A percentile compares a stretch with the other conserved stretches of the same genome.
phyloP scores from a whole-genome alignment of 2,888 invertebrate genomes.

The Bugula neritina region DNA sequence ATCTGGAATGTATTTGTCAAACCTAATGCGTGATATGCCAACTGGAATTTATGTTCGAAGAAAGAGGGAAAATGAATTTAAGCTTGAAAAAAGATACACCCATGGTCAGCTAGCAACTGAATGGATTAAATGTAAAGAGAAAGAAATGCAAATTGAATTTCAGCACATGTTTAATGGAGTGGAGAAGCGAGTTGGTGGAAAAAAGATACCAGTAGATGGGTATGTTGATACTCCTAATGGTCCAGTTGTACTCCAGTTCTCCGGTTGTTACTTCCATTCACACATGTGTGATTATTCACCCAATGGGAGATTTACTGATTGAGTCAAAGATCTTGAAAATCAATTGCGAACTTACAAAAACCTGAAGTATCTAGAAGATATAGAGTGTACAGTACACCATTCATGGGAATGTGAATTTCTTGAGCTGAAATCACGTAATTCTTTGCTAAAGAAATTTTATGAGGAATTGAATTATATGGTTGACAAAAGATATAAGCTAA shows the following conservation, averaged over 20 bases:
- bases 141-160: not conserved
- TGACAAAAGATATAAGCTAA: not conserved
- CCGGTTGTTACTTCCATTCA: conserved; percentile 17
- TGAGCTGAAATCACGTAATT: not conserved
- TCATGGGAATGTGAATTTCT: conserved; percentile 21
- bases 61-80: not conserved
- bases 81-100: not conserved
- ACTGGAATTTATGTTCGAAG: conserved; percentile 17
- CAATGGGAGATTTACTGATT: not conserved
- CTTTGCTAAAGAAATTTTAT: not conserved
- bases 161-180: conserved; percentile 16
- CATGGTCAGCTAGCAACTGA: conserved; percentile 21
- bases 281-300: conserved; percentile 12
- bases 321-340: conserved; percentile 7
- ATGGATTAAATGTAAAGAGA: conserved; percentile 9
- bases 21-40: conserved; percentile 17
- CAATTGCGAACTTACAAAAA: not conserved
- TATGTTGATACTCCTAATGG: not conserved
- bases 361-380: not conserved
- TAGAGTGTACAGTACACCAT: not conserved
- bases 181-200: conserved; percentile 4
- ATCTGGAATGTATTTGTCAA: conserved; percentile 11
- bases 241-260: not conserved
- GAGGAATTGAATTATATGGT: not conserved
- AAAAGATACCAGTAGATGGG: conserved; percentile 5